phyloP scores from a whole-genome alignment of 2,113 vertebrate genomes.

The Catharus fuscescens region DNA sequence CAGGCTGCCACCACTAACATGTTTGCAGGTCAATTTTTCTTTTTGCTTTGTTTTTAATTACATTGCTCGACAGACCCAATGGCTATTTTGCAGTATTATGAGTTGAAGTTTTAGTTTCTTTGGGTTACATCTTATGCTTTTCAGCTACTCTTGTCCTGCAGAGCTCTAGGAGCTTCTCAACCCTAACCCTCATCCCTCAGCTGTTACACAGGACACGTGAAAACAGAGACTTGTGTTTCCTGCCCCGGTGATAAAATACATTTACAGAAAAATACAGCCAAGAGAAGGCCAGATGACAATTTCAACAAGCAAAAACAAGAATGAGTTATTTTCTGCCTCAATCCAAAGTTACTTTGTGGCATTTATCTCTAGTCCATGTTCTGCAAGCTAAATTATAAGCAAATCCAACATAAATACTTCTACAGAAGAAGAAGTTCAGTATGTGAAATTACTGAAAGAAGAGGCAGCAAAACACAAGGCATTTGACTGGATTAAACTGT shows the following conservation, averaged over 20 bases:
- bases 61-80: background rate
- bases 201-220: background rate
- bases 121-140: background rate
- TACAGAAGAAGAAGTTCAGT: background rate
- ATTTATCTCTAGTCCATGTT: background rate
- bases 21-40: background rate
- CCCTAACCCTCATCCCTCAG: background rate
- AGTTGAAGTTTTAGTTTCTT: background rate
- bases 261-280: background rate
- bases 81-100: background rate
- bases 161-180: background rate
- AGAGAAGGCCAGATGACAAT: background rate
- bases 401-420: background rate
- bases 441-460: background rate
- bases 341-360: background rate
- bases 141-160: background rate
- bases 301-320: background rate
- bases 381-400: background rate
- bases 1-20: background rate
- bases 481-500: background rate
- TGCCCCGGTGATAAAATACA: background rate
- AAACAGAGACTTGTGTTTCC: background rate
- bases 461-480: background rate
- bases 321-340: background rate
- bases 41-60: background rate